A percentile compares a stretch with the other conserved stretches of the same genome.
Evolutionary conservation across 2,888 invertebrate species (phyloP).

Genomic region (Lasius fuliginosus): DNA sequence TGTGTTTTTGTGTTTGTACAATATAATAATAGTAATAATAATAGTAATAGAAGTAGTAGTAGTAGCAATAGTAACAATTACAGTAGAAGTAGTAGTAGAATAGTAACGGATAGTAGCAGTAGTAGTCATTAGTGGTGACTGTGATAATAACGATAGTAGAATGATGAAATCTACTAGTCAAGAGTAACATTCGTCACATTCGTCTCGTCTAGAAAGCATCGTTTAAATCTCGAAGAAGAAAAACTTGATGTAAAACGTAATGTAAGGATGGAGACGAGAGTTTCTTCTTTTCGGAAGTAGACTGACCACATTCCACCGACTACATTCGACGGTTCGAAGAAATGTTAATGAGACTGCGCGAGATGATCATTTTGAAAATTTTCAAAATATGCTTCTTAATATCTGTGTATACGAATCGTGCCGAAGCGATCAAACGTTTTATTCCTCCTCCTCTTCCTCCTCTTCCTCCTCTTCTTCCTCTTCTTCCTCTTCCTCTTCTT

Average conservation of each 20-base stretch:
- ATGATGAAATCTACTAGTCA: constrained; percentile 9
- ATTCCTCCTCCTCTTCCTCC: constrained; percentile 81
- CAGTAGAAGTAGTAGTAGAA: constrained; percentile 65
- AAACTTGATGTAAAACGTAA: not conserved
- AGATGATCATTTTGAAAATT: constrained; percentile 56
- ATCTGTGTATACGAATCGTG: not conserved
- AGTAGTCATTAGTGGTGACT: constrained; percentile 58
- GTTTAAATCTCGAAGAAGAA: not conserved
- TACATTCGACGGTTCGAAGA: constrained; percentile 63
- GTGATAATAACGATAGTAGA: constrained; percentile 61
- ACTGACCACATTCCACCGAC: constrained; percentile 53
- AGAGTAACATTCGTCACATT: constrained; percentile 7
- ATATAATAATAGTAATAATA: constrained; percentile 77
- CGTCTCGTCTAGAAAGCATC: not conserved
- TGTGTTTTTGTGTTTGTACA: constrained; percentile 80
- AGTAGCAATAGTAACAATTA: constrained; percentile 65
- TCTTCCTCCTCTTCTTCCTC: constrained; percentile 84
- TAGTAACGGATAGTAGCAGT: constrained; percentile 65
- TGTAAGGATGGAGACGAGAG: constrained; percentile 43
- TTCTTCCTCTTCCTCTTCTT: constrained; percentile 83
- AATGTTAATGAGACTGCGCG: constrained; percentile 63
- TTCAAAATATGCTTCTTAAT: constrained; percentile 22
- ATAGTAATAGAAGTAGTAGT: constrained; percentile 70
- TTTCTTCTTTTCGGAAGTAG: constrained; percentile 14
- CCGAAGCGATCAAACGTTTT: constrained; percentile 38